A percentile compares a stretch with the other conserved stretches of the same genome.
Evolutionary conservation across 2,888 invertebrate genomes (phyloP).

Genomic region (Stratiomys singularior): DNA sequence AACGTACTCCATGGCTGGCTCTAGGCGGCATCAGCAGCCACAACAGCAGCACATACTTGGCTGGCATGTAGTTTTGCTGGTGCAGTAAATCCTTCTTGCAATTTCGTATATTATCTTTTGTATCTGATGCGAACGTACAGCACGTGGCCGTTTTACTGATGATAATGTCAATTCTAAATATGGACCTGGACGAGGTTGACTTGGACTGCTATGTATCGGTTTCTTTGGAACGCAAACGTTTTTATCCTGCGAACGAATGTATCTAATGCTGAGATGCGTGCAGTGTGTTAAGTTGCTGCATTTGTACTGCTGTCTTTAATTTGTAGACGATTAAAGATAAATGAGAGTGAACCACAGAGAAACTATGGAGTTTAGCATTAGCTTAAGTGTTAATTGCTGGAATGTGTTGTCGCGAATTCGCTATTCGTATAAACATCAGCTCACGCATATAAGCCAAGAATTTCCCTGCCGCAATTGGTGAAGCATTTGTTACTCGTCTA

Average conservation of each 20-base stretch:
- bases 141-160: slow-evolving; percentile 43
- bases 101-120: slow-evolving; percentile 9
- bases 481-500: no score
- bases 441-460: no score
- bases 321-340: slow-evolving; percentile 19
- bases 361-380: neutral
- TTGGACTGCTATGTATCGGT: neutral
- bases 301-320: slow-evolving; percentile 1
- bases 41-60: slow-evolving; percentile 6
- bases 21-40: neutral
- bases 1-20: neutral
- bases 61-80: neutral
- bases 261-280: neutral
- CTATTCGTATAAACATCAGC: no score
- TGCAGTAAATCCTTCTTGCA: slow-evolving; percentile 34
- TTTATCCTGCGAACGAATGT: neutral
- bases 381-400: neutral
- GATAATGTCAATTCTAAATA: slow-evolving; percentile 44
- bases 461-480: no score
- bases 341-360: slow-evolving; percentile 1
- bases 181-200: slow-evolving; percentile 32
- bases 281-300: neutral
- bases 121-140: slow-evolving; percentile 37
- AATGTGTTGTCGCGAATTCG: neutral
- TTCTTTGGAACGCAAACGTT: neutral